These are phyloP conservation scores for Pseudorhombus dupliciocellatus DNA, from an alignment of 2,113 vertebrate species.

Conservation along the genomic window DNA sequence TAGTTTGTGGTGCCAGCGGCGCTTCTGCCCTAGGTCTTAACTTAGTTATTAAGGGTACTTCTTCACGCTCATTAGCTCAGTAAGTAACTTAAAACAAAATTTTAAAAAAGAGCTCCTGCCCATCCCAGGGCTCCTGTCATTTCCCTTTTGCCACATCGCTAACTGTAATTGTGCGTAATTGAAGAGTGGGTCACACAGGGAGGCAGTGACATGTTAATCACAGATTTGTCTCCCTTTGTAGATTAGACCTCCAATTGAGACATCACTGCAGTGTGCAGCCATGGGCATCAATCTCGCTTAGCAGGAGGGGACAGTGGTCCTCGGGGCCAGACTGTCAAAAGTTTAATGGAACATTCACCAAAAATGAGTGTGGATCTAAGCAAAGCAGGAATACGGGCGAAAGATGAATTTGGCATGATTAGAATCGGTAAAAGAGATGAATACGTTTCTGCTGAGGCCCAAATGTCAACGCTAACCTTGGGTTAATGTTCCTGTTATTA, in stretches of 20 bases:
- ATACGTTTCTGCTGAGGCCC: conserved; percentile 61
- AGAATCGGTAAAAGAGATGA: conserved; percentile 66
- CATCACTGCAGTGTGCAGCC: conserved; percentile 63
- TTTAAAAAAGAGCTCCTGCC: conserved; percentile 40
- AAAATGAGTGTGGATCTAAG: conserved; percentile 61
- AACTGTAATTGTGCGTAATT: conserved; percentile 78
- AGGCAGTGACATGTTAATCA: conserved; percentile 77
- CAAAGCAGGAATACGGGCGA: conserved; percentile 46
- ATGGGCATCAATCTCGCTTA: conserved; percentile 76
- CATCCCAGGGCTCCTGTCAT: conserved; percentile 64
- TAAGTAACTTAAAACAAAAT: conserved; percentile 51
- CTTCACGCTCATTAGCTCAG: conserved; percentile 61
- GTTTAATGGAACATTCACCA: conserved; percentile 75
- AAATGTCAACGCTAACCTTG: conserved; percentile 58
- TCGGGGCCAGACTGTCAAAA: conserved; percentile 69
- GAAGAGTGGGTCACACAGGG: conserved; percentile 42
- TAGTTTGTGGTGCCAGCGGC: conserved; percentile 46
- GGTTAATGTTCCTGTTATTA: conserved; percentile 63
- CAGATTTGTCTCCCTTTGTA: conserved; percentile 74
- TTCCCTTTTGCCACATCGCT: conserved; percentile 69
- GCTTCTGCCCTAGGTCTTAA: conserved; percentile 38
- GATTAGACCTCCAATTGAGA: conserved; percentile 70
- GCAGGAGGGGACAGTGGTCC: conserved; percentile 64
- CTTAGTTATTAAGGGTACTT: conserved; percentile 45
- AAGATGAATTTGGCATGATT: conserved; percentile 67